Percentiles rank a stretch among this genome's conserved stretches.
These are phyloP conservation scores for Euspilapteryx auroguttella DNA, from an alignment of 2,888 invertebrate genomes.

Conservation along the genomic window DNA sequence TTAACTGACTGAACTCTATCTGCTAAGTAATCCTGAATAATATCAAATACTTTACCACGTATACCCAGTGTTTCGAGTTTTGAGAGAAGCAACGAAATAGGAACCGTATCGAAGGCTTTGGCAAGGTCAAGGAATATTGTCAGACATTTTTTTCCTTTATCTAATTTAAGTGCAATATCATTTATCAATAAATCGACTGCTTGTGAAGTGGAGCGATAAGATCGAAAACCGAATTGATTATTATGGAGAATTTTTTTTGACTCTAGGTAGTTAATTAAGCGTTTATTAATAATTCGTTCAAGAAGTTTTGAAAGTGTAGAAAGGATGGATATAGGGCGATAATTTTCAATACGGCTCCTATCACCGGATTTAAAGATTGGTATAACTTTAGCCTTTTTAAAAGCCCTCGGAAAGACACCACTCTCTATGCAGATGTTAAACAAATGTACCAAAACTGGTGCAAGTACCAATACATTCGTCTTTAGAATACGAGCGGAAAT, in stretches of 20 bases:
- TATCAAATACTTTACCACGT: background rate
- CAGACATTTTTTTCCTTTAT: background rate
- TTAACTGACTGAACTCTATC: background rate
- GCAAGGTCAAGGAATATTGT: slow-evolving; percentile 3
- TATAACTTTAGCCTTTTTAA: background rate
- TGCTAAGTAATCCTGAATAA: background rate
- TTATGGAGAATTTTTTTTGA: slow-evolving; percentile 1
- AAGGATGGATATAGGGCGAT: slow-evolving; percentile 3
- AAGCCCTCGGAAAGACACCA: background rate
- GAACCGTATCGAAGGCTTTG: slow-evolving; percentile 4
- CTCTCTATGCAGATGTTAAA: slow-evolving; percentile 1
- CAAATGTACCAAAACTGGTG: background rate
- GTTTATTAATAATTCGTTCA: slow-evolving; percentile 2
- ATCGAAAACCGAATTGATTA: slow-evolving; percentile 4
- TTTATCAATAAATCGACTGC: slow-evolving; percentile 1
- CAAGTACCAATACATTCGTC: background rate
- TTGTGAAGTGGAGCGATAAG: slow-evolving; percentile 1
- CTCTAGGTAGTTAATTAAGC: slow-evolving; percentile 2
- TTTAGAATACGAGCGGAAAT: background rate
- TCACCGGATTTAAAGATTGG: slow-evolving; percentile 1
- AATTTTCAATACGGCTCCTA: background rate
- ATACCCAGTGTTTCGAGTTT: slow-evolving; percentile 1
- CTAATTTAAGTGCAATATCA: background rate
- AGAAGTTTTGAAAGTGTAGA: background rate
- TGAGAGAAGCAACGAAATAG: slow-evolving; percentile 1